Evolutionary conservation across 2,888 invertebrate genomes (phyloP), one percentile per base, ranked within the genome.

Genomic region (Rhogogaster chlorosoma): DNA sequence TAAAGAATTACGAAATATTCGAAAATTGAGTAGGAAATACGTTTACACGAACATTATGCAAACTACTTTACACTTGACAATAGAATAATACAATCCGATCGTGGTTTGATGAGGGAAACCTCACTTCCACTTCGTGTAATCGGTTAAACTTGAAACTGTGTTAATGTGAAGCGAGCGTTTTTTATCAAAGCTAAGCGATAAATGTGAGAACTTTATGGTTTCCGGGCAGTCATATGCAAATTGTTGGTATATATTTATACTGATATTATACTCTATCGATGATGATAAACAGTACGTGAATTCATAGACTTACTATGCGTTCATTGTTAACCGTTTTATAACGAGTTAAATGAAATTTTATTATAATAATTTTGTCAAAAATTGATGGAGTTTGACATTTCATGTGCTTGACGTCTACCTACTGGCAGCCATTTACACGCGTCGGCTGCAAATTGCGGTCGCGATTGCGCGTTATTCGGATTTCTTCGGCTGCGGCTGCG

Each of bases 351-450:
- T 80, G 36, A 22, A 61, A 38, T 22, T 80, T 12, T 57, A 38
- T 29, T 49, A 61, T 61, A 22, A 61, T 61, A 80, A 12, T 57
- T 7, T 80, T 26, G 80, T 57, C 38, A 80, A 61, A 80, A 80
- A n/a, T 32, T 38, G 22, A 80, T 38, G n/a, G 32, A 80, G 38
- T 61, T 80, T 80, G 57, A 61, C 80, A 80, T 80, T 61, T 80
- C 80, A 61, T 29, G 38, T 61, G 61, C 38, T 80, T 61, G 22
- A 80, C 22, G 57, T 80, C 80, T 80, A 38, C 80, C 38, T 49
- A 77, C 77, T 77, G 77, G 77, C 77, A 77, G 77, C 77, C 77
- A 77, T 77, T 77, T 77, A 77, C 45, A 77, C 29, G 77, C 77
- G 53, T 53, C n/a, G 53, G 38, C 42, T 42, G 15, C 22, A 9